Base-by-base conservation (phyloP, 2,888 invertebrate genomes). In the Clostera curtula region DNA sequence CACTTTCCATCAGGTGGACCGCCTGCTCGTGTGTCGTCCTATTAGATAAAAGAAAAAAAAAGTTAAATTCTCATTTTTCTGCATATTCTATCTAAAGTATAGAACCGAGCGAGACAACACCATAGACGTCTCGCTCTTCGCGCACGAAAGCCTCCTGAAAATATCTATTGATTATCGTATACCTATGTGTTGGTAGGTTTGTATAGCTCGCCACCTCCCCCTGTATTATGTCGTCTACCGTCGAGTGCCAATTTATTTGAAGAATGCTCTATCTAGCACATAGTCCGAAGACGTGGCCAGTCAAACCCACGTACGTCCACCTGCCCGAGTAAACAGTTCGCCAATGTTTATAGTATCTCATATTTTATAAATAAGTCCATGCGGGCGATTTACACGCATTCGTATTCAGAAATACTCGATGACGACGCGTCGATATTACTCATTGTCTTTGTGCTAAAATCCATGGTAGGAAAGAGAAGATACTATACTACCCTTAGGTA, bases 101-200 rank as follows among this genome's bases (percentile, higher is more conserved):
- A 61, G 48, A 66, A 49, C 31, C 44, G 75, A 82, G 64, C 44
- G 79, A 74, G 79, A 75, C 29, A 43, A 61, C 56, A 43, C 43
- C 64, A 70, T 65, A 36, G 39, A 36, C 46, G 47, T 57, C 52
- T 69, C 69, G 49, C 69, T 51, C 49, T 68, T 73, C 46, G 70
- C 59, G 64, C 62, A 66, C 77, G 76, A 80, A 79, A 79, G 80
- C 80, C 80, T 80, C 75, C 80, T 82, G 82, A 82, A 83, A 83
- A 83, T 82, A 82, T 82, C 73, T 82, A 83, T 83, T 80, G 82
- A 83, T 83, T 83, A 82, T 74, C 68, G 76, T 80, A 80, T 70
- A 79, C 63, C n/a, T n/a, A n/a, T n/a, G 63, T 70, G 55, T 48
- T 49, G 64, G 72, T 72, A 55, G 60, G 73, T 74, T 67, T 45